A percentile compares a stretch with the other conserved stretches of the same genome.
Evolutionary conservation across 53 echinoderm and acorn worm genomes (phyloP).

Genomic region (Holothuria scabra): DNA sequence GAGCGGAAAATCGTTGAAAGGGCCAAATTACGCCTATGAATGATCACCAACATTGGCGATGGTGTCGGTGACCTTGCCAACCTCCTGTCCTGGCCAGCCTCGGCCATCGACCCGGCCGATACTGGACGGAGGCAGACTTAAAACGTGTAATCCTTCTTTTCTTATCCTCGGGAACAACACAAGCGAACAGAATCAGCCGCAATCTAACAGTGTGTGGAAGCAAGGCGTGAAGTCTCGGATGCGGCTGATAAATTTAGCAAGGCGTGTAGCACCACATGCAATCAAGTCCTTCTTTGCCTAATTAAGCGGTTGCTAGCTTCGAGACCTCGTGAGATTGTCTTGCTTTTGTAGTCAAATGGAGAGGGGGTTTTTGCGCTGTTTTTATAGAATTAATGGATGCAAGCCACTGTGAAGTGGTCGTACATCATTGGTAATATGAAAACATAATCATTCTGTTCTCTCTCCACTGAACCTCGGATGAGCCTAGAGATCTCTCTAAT

Average conservation of each 20-base stretch:
- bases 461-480: conserved; percentile 6
- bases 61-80: conserved; percentile 18
- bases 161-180: neutral
- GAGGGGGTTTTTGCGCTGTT: conserved; percentile 37
- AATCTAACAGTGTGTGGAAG: too few species aligned
- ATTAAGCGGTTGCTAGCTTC: conserved; percentile 40
- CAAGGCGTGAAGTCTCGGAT: conserved; percentile 5
- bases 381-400: conserved; percentile 49
- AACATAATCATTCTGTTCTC: conserved; percentile 19
- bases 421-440: conserved; percentile 6
- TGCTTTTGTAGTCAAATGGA: conserved; percentile 36
- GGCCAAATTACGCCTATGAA: conserved; percentile 46
- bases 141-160: conserved; percentile 40
- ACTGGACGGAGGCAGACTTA: conserved; percentile 22
- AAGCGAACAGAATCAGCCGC: too few species aligned
- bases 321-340: conserved; percentile 24
- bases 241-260: conserved; percentile 33
- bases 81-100: conserved; percentile 1
- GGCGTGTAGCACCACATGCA: conserved; percentile 35
- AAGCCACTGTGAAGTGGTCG: conserved; percentile 25
- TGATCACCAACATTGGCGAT: neutral
- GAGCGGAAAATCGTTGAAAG: conserved; percentile 82
- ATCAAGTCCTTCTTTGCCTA: conserved; percentile 44
- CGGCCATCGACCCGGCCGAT: conserved; percentile 42
- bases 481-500: conserved; percentile 22